Conservation (phyloP, 1,140 invertebrate species). For the Pteromalus puparum region DNA sequence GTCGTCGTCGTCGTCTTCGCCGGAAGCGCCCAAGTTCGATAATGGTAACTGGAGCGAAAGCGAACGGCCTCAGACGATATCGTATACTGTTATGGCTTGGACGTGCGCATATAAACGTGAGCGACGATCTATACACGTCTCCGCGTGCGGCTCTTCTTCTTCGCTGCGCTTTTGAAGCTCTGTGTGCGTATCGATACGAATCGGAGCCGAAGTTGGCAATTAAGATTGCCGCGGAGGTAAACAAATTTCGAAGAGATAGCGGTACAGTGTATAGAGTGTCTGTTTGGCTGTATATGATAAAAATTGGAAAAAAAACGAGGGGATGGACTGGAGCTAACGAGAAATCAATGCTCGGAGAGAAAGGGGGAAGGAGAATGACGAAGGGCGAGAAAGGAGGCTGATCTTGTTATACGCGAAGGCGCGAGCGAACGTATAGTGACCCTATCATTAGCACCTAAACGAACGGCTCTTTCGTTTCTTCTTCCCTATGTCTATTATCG, state of each 20-base stretch:
- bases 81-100: conserved; percentile 8
- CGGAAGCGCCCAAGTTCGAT: conserved; percentile 45
- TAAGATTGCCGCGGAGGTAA: background rate
- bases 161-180: background rate
- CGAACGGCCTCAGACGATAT: conserved; percentile 11
- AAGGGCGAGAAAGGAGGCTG: conserved; percentile 45
- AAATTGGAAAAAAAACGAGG: background rate
- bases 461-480: conserved; percentile 32
- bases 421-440: conserved; percentile 63
- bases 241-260: background rate
- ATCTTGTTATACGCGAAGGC: conserved; percentile 61
- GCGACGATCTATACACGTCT: background rate
- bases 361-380: background rate
- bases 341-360: background rate
- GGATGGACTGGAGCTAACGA: conserved; percentile 11
- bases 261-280: too few species aligned
- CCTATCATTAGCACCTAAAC: conserved; percentile 71
- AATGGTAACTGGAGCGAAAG: conserved; percentile 47
- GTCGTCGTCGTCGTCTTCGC: conserved; percentile 18
- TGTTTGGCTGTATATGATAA: background rate
- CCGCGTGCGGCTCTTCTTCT: too few species aligned
- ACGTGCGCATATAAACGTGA: background rate
- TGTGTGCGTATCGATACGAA: background rate
- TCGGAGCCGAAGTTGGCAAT: background rate
- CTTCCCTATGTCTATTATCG: background rate